phyloP scores from a whole-genome alignment of 2,113 vertebrate genomes.

The Sitta europaea region DNA sequence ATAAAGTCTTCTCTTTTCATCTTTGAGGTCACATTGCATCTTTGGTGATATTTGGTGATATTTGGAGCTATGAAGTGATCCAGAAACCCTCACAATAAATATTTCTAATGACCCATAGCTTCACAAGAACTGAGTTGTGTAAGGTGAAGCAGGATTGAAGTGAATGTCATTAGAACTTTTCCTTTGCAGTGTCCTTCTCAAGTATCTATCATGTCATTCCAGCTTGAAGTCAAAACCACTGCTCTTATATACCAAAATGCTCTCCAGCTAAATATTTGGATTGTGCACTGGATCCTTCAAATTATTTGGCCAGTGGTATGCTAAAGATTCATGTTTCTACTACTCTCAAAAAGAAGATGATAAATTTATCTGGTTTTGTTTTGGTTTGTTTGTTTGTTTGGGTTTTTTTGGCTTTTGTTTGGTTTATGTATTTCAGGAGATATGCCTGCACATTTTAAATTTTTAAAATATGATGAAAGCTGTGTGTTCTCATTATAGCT shows the following conservation, averaged over 20 bases:
- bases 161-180: not conserved
- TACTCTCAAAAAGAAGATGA: not conserved
- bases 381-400: not conserved
- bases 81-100: not conserved
- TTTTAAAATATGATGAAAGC: not conserved
- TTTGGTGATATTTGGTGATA: not conserved
- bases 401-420: fast-evolving
- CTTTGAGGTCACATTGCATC: not conserved
- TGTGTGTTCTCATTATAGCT: not conserved
- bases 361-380: not conserved
- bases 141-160: not conserved
- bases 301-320: not conserved
- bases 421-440: not conserved
- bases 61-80: not conserved
- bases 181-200: not conserved
- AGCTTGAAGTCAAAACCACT: not conserved
- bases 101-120: not conserved
- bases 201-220: not conserved
- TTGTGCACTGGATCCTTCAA: not conserved
- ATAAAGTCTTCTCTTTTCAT: not conserved
- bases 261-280: not conserved
- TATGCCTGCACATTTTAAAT: not conserved
- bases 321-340: not conserved
- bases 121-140: not conserved
- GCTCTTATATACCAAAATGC: not conserved